Conservation (phyloP, 2,797 vertebrate species). For the Otolemur crassicaudatus region DNA sequence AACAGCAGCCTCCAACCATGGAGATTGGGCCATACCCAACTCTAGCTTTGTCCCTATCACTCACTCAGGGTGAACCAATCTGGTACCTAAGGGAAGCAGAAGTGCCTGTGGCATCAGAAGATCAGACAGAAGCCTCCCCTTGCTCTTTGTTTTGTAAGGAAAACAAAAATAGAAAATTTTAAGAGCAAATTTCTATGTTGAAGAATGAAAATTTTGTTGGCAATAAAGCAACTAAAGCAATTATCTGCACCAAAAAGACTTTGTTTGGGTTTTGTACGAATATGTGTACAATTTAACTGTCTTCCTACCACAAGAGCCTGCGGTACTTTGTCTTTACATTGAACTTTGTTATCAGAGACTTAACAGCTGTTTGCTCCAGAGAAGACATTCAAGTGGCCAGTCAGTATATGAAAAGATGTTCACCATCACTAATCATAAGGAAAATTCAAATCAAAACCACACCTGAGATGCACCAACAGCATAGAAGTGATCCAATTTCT, state of each 20-base stretch:
- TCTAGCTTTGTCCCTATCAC: not conserved
- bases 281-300: not conserved
- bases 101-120: not conserved
- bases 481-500: no score
- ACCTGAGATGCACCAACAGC: not conserved
- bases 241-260: not conserved
- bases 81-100: not conserved
- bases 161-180: not conserved
- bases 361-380: not conserved
- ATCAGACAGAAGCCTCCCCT: not conserved
- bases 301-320: not conserved
- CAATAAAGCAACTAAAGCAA: not conserved
- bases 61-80: not conserved
- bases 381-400: not conserved
- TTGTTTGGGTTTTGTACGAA: not conserved
- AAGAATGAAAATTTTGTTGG: not conserved
- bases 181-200: not conserved
- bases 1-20: not conserved
- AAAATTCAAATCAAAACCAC: not conserved
- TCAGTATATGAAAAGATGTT: not conserved
- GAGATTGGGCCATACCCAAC: no score
- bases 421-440: not conserved
- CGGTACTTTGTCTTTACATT: not conserved
- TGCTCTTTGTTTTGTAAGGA: not conserved
- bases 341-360: not conserved